Percentiles rank a stretch among this genome's conserved stretches.
phyloP scores from a whole-genome alignment of 2,113 vertebrate species.

The Grantiella picta region DNA sequence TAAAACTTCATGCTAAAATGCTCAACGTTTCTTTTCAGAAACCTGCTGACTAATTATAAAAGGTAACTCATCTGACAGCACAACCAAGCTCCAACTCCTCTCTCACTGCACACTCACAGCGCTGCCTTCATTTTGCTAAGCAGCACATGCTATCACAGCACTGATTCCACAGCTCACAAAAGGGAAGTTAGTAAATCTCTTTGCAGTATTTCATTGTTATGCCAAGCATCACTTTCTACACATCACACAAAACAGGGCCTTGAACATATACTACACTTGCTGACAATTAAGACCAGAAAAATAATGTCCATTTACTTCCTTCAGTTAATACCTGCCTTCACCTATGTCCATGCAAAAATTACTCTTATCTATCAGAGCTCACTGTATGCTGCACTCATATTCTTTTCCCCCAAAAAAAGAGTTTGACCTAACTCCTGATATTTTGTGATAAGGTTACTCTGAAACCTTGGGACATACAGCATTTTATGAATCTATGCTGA shows the following conservation, averaged over 20 bases:
- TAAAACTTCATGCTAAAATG: conserved; percentile 60
- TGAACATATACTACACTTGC: not conserved
- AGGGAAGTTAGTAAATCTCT: not conserved
- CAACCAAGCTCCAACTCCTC: not conserved
- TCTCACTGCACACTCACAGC: not conserved
- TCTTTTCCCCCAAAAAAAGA: not conserved
- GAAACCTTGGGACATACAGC: not conserved
- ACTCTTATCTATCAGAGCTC: not conserved
- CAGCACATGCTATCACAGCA: not conserved
- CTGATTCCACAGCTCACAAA: conserved; percentile 9
- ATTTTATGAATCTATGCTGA: not conserved
- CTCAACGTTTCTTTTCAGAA: conserved; percentile 20
- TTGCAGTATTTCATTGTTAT: not conserved
- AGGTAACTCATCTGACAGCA: not conserved
- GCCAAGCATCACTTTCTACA: not conserved
- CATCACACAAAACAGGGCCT: not conserved
- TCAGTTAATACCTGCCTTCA: not conserved
- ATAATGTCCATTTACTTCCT: not conserved
- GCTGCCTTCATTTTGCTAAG: not conserved
- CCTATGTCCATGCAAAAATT: not conserved
- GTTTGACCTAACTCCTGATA: not conserved
- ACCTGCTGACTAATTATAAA: not conserved
- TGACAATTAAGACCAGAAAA: not conserved
- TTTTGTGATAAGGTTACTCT: not conserved
- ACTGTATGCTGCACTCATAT: not conserved